A percentile compares a stretch with the other conserved stretches of the same genome.
phyloP scores from a whole-genome alignment of 2,888 invertebrate genomes.

The Acleris literana region DNA sequence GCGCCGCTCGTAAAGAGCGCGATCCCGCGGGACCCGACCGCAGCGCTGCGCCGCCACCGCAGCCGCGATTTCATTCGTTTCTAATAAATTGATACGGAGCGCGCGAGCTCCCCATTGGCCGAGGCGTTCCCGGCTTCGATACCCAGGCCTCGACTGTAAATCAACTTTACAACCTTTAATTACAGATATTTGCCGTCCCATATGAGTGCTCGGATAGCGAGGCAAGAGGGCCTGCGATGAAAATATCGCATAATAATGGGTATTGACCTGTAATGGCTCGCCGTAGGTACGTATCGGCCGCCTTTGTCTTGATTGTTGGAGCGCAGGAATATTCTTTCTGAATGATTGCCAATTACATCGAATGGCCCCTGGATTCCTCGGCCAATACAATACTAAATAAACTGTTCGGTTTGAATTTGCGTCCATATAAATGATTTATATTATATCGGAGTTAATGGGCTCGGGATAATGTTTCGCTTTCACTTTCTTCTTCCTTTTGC shows the following conservation, averaged over 20 bases:
- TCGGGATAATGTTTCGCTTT: constrained; percentile 51
- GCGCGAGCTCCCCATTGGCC: constrained; percentile 70
- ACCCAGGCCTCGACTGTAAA: constrained; percentile 78
- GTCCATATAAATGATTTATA: constrained; percentile 77
- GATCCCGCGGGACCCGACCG: constrained; percentile 77
- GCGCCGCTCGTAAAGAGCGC: constrained; percentile 78
- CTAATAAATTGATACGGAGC: constrained; percentile 82
- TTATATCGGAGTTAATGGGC: constrained; percentile 63
- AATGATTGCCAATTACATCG: constrained; percentile 83
- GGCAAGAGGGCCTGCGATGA: constrained; percentile 67
- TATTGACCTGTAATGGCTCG: constrained; percentile 82
- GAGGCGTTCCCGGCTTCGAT: constrained; percentile 74
- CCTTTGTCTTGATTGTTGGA: constrained; percentile 82
- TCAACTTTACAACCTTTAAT: constrained; percentile 84
- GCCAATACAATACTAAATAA: constrained; percentile 72
- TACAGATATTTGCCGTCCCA: constrained; percentile 83
- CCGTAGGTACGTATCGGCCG: constrained; percentile 79
- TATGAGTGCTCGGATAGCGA: constrained; percentile 78
- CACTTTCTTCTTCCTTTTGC: constrained; percentile 4
- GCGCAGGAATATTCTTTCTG: constrained; percentile 77
- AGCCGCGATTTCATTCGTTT: constrained; percentile 79
- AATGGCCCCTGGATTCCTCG: constrained; percentile 80
- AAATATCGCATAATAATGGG: constrained; percentile 84
- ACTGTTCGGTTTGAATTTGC: constrained; percentile 69
- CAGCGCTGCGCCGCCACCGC: constrained; percentile 76